Base-by-base conservation (phyloP, 2,888 invertebrate genomes). In the Campoletis raptor region DNA sequence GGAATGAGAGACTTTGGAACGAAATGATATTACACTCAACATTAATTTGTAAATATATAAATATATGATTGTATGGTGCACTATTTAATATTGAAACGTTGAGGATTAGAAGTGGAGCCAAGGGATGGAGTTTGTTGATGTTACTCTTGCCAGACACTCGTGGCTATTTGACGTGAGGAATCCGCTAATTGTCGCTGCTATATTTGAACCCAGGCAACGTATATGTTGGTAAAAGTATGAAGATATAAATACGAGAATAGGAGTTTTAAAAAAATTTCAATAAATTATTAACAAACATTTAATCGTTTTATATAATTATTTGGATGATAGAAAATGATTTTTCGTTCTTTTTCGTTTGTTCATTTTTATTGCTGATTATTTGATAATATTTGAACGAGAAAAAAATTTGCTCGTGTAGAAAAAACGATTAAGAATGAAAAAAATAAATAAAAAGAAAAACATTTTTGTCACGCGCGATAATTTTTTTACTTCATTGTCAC, bases 151-250 rank as follows among this genome's bases (percentile, higher is more conserved):
- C 84, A 85, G 86, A 83, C 85, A 82, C 82, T 83, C 76, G 85
- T 80, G 78, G 66, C 84, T 79, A 84, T 88, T 88, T 86, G 86
- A 86, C 87, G 67, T 85, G 78, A 77, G 87, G 89, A 88, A 89
- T 88, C 79, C 77, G 88, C 87, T 89, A 90, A 90, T 90, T 89
- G 89, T 89, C 87, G 88, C 24, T 57, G 88, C 88, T 90, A 89
- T 87, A 88, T 90, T 88, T 88, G 77, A 85, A 83, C 70, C 78
- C 79, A 78, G 57, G 78, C 73, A 83, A 70, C 79, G 77, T 64
- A 79, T 78, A 57, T 78, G 67, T 21, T 61, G 30, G 15, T 61
- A 61, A 52, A n/a, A 61, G 7, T 15, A 61, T 61, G 15, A 12
- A 15, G 12, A 30, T 6, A 5, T 6, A 30, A 5, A 15, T 61